phyloP scores from a whole-genome alignment of 1,140 invertebrate genomes.

The Coenobita brevimanus region DNA sequence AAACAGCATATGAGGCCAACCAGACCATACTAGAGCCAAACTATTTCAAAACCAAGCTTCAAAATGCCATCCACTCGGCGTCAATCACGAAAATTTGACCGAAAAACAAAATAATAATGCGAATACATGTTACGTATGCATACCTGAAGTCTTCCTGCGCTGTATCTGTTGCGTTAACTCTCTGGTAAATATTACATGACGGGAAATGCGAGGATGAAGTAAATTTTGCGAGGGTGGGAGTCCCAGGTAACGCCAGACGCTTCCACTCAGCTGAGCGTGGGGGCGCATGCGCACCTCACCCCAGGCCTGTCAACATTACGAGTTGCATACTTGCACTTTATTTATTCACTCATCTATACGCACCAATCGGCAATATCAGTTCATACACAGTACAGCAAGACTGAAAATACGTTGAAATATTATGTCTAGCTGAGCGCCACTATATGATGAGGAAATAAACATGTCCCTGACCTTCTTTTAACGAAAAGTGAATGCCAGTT shows the following conservation, averaged over 20 bases:
- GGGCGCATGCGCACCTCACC: conserved; percentile 1
- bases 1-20: neutral
- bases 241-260: conserved; percentile 27
- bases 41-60: neutral
- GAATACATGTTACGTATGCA: neutral
- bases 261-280: conserved; percentile 9
- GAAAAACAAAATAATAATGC: neutral
- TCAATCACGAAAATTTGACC: neutral
- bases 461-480: too few relatives aligned
- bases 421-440: too few relatives aligned
- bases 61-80: neutral
- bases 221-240: too few relatives aligned
- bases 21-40: neutral
- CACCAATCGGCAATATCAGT: too few relatives aligned
- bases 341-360: too few relatives aligned
- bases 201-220: neutral
- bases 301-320: neutral
- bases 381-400: too few relatives aligned
- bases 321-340: too few relatives aligned
- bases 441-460: too few relatives aligned
- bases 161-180: neutral
- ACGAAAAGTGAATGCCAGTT: too few relatives aligned
- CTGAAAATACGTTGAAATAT: too few relatives aligned
- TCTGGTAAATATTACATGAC: neutral
- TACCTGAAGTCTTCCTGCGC: neutral